Evolutionary conservation across 2,888 invertebrate species (phyloP), one percentile per base, ranked within the genome.

Genomic region (Malthinus flaveolus): DNA sequence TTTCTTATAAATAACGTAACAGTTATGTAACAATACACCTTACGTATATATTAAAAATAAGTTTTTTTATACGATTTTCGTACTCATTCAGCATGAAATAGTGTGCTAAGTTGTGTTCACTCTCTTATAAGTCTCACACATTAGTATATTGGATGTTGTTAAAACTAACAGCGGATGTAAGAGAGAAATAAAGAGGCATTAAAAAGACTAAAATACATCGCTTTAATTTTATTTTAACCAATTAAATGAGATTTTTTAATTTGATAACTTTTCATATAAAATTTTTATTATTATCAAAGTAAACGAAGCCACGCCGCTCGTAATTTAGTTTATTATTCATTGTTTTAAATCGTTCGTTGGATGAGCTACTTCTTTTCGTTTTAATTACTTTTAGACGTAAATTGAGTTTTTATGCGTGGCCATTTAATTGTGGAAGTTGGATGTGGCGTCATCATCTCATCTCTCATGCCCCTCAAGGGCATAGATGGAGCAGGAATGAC

Each of bases 71-170:
- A 54, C 50, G 46, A 54, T 55, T 56, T 59, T 56, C 42, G 61
- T 53, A 57, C 31, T 32, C 61, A 50, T 36, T 51, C 46, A 61
- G 42, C 61, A 42, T 61, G 57, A 61, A 61, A 61, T 61, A 47
- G 61, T 61, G 23, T 23, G 61, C 37, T 61, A 61, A 61, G 56
- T 61, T 59, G 55, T 55, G 54, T 59, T 50, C 49, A 39, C 49
- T 59, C 54, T 49, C 44, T 23, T 23, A 23, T 23, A 37, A 48
- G 46, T 59, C 59, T 59, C 54, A 53, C 59, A 59, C 59, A 49
- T 55, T 49, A 49, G 48, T 49, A 52, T 47, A 42, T 42, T 42
- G 39, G 23, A 42, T 42, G 39, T 59, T 42, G 34, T 50, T 51
- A 46, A 35, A 42, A 55, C 54, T 39, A 55, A 37, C 34, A 33